These are phyloP conservation scores for Dermochelys coriacea DNA, from an alignment of 2,797 vertebrate species.

Conservation along the genomic window DNA sequence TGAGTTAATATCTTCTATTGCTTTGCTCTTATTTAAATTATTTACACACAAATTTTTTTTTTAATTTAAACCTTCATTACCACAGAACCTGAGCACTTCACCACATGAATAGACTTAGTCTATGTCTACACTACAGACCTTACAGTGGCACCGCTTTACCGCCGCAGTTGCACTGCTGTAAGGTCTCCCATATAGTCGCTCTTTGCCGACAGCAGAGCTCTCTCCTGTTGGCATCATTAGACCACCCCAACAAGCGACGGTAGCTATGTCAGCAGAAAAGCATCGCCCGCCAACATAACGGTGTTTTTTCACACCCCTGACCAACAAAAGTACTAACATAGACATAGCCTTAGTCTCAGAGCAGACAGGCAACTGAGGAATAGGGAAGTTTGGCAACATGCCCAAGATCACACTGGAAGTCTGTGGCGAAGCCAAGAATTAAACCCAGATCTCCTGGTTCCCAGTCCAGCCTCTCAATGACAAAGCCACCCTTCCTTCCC, in stretches of 20 bases:
- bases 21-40: neutral
- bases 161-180: too few relatives aligned
- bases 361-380: neutral
- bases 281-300: too few relatives aligned
- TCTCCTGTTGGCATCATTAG: too few relatives aligned
- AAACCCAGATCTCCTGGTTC: neutral
- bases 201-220: too few relatives aligned
- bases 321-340: too few relatives aligned
- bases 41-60: neutral
- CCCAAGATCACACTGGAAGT: neutral
- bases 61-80: neutral
- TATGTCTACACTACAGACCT: too few relatives aligned
- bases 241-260: too few relatives aligned
- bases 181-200: too few relatives aligned
- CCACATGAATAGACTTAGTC: neutral
- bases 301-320: too few relatives aligned
- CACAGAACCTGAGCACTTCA: neutral
- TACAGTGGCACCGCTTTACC: too few relatives aligned
- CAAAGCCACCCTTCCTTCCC: conserved; percentile 7
- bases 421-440: neutral
- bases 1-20: too few relatives aligned
- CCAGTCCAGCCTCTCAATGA: conserved; percentile 34
- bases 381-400: neutral
- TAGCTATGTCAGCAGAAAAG: too few relatives aligned
- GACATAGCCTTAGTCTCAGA: neutral